Base-by-base conservation (phyloP, 1,140 invertebrate genomes). In the Hylaeus anthracinus region DNA sequence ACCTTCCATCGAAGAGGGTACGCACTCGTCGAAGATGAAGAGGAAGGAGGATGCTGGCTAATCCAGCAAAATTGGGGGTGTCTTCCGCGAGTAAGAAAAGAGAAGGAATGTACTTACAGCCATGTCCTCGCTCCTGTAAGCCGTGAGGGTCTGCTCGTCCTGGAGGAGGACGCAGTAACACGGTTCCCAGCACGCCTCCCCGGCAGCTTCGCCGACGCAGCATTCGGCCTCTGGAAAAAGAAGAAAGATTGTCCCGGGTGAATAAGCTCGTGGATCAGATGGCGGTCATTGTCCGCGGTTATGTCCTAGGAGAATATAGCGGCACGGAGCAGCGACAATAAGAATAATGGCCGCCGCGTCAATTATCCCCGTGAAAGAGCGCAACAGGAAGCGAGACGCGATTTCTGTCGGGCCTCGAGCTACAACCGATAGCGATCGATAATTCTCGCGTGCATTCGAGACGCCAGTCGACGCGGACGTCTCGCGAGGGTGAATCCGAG, bases 131-230 rank as follows among this genome's bases (percentile, higher is more conserved):
- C 96, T 97, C 82, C 96, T 95, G 91, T 98, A 98, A 58, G 96
- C 96, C 9, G 97, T 97, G 89, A 98, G 95, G 48, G 96, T 97
- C 89, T 97, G 96, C 82, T 97, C 96, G 90, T 97, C 96, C 92
- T 98, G 97, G 60, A 97, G 95, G 73, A 98, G 94, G 45, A 98
- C 97, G 92, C 97, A 97, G 94, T 97, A 98, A 89, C 96, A 96
- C 6, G 97, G 97, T 91, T 97, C 96, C 97, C 97, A 98, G 53
- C 95, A 95, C 75, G 95, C 92, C 74, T 93, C 93, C 64, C 88
- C 90, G 48, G 89, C 82, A 51, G 90, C 77, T 60, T 94, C 92
- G 78, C 92, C 90, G 15, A 91, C 88, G 85, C 92, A 93, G 86
- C 93, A 93, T 76, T 94, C 92, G 76, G 93, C 92, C 78, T 94